Conservation (phyloP, 1,140 invertebrate species). For the Scaptomyza montana region DNA sequence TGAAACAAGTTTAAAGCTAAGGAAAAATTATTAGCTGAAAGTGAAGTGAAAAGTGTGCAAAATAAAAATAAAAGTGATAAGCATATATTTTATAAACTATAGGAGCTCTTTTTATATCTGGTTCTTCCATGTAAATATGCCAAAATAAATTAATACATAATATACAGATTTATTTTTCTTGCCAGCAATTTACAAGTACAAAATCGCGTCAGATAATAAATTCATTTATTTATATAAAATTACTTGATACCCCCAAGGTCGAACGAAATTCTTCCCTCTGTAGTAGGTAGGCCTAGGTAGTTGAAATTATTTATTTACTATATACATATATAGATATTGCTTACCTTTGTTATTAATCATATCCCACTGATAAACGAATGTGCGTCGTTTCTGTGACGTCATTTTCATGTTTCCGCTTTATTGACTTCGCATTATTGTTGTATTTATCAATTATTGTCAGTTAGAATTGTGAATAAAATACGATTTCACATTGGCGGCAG, state of each 20-base stretch:
- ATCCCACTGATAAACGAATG: slow-evolving; percentile 33
- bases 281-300: slow-evolving; percentile 6
- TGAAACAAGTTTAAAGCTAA: slow-evolving; percentile 2
- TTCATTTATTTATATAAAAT: slow-evolving; percentile 3
- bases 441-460: slow-evolving; percentile 64
- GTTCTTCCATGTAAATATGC: slow-evolving; percentile 69
- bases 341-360: slow-evolving; percentile 45
- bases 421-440: slow-evolving; percentile 14
- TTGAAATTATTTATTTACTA: slow-evolving; percentile 8
- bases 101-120: slow-evolving; percentile 6
- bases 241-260: slow-evolving; percentile 5
- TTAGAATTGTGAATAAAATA: slow-evolving; percentile 4
- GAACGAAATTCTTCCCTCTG: not conserved
- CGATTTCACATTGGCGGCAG: slow-evolving; percentile 40
- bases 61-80: slow-evolving; percentile 6
- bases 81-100: slow-evolving; percentile 12
- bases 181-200: slow-evolving; percentile 75
- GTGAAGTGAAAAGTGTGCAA: slow-evolving; percentile 7
- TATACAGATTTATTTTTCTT: slow-evolving; percentile 33
- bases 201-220: slow-evolving; percentile 32
- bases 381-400: slow-evolving; percentile 51
- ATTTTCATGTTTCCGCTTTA: slow-evolving; percentile 31
- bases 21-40: not conserved
- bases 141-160: slow-evolving; percentile 16
- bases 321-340: not conserved